A percentile compares a stretch with the other conserved stretches of the same genome.
These are phyloP conservation scores for Lasiurus borealis DNA, from an alignment of 2,113 vertebrate genomes.

Conservation along the genomic window DNA sequence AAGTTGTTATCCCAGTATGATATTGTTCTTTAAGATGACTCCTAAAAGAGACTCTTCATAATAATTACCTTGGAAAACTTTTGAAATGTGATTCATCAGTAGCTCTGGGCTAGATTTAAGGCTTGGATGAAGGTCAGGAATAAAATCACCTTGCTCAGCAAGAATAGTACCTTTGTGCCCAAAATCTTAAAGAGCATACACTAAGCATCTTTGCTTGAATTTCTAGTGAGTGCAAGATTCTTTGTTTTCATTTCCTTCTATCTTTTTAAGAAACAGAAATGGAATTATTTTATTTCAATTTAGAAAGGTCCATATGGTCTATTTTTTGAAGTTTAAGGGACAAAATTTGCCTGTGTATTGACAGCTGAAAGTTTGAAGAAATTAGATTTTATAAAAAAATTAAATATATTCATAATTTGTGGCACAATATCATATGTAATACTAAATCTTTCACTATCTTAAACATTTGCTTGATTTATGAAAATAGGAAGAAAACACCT, in stretches of 20 bases:
- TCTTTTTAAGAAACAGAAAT: not conserved
- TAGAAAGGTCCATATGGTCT: not conserved
- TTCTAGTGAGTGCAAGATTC: not conserved
- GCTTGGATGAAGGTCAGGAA: constrained; percentile 22
- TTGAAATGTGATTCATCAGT: not conserved
- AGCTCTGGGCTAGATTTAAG: constrained; percentile 11
- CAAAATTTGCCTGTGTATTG: not conserved
- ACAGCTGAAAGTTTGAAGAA: not conserved
- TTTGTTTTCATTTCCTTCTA: not conserved
- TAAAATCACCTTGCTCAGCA: constrained; percentile 45
- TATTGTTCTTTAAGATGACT: constrained; percentile 55
- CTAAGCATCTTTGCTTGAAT: not conserved
- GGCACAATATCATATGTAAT: not conserved
- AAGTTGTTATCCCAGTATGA: constrained; percentile 49
- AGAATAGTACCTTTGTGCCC: constrained; percentile 23
- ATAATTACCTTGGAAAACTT: constrained; percentile 67
- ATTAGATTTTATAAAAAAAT: not conserved
- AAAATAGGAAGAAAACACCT: not conserved
- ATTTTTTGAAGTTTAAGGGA: not conserved
- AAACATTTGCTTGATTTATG: not conserved
- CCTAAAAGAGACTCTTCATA: constrained; percentile 55
- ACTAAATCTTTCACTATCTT: not conserved
- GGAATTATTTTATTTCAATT: not conserved
- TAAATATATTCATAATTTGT: not conserved
- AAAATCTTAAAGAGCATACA: constrained; percentile 2